Percentiles rank a stretch among this genome's conserved stretches.
These are phyloP conservation scores for Labeo calbasu DNA, from an alignment of 2,797 vertebrate species.

Conservation along the genomic window DNA sequence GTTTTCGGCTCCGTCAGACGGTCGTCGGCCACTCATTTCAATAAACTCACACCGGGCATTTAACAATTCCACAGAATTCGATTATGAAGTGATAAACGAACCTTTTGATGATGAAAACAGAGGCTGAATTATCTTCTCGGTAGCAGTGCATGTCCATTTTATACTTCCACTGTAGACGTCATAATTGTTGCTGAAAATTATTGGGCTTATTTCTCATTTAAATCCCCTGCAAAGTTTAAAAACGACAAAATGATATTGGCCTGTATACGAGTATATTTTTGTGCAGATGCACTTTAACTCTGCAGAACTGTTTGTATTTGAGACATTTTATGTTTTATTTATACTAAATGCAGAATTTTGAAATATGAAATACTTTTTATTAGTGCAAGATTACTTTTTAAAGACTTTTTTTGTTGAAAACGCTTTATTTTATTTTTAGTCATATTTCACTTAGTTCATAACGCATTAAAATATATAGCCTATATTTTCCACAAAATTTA, in stretches of 20 bases:
- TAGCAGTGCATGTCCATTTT: background rate
- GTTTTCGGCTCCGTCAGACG: background rate
- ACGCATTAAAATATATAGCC: background rate
- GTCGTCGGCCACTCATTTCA: constrained; percentile 1
- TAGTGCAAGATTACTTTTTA: background rate
- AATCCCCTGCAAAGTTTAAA: background rate
- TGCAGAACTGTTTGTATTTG: background rate
- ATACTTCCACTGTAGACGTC: background rate
- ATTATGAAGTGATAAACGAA: constrained; percentile 12
- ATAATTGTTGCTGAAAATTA: background rate
- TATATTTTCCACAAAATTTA: background rate
- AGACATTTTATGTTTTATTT: background rate
- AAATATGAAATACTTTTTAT: background rate
- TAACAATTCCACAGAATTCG: constrained; percentile 1
- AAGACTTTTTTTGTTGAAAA: background rate
- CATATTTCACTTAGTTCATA: background rate
- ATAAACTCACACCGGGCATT: background rate
- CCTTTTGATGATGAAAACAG: constrained; percentile 24
- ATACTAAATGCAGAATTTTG: background rate
- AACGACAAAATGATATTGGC: background rate
- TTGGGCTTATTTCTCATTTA: background rate
- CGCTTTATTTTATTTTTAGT: background rate
- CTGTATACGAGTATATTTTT: background rate
- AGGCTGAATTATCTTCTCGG: background rate
- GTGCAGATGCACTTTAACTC: background rate